These are phyloP conservation scores for Chionomys nivalis DNA, from an alignment of 2,113 vertebrate genomes.

Conservation along the genomic window DNA sequence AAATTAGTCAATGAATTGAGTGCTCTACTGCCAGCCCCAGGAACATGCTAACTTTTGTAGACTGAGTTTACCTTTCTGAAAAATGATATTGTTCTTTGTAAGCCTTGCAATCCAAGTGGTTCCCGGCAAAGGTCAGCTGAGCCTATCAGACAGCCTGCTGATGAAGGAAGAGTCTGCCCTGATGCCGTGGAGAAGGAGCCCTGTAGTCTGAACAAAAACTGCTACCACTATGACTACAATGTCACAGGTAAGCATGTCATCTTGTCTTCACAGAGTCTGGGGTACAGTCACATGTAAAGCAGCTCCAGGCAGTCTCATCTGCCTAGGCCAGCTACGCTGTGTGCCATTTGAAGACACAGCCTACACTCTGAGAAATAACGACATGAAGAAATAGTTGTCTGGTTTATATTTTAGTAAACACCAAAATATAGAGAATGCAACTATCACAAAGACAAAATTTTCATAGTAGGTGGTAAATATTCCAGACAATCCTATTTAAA, in stretches of 20 bases:
- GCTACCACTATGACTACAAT: conserved; percentile 98
- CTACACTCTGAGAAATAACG: not conserved
- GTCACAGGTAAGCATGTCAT: conserved; percentile 90
- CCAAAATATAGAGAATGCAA: not conserved
- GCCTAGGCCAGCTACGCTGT: not conserved
- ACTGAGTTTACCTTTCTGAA: conserved; percentile 48
- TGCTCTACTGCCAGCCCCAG: too few relatives aligned
- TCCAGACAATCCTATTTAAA: not conserved
- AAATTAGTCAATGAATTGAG: not conserved
- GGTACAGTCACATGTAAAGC: too few relatives aligned
- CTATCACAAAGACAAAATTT: not conserved
- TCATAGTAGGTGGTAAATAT: not conserved
- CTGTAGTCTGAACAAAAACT: conserved; percentile 96
- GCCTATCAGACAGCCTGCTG: conserved; percentile 88
- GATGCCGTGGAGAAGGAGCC: conserved; percentile 88
- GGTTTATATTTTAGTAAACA: not conserved
- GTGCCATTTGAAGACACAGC: not conserved
- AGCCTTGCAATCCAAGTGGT: conserved; percentile 93
- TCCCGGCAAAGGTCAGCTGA: conserved; percentile 89
- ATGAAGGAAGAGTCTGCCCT: conserved; percentile 91
- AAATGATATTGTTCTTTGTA: conserved; percentile 70
- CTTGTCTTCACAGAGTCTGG: not conserved
- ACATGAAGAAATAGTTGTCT: not conserved
- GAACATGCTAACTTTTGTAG: not conserved
- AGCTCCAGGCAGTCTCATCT: not conserved